These are phyloP conservation scores for Bujurquina vittata DNA, from an alignment of 2,113 vertebrate species.

Conservation along the genomic window DNA sequence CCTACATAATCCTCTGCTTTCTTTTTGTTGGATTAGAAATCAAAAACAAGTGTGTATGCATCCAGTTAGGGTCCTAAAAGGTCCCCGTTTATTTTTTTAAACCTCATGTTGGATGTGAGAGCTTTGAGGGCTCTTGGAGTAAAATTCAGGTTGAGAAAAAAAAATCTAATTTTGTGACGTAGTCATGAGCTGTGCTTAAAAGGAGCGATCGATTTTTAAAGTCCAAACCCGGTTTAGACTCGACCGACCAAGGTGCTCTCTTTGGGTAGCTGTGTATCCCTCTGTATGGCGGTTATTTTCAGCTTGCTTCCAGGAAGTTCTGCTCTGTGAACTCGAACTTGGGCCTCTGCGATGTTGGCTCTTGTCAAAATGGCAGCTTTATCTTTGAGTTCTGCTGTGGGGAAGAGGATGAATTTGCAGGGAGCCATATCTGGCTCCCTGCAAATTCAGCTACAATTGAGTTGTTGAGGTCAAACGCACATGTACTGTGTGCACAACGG, in stretches of 20 bases:
- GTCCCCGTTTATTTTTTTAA: no score
- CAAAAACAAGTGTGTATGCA: neutral
- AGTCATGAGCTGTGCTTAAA: no score
- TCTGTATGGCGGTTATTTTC: neutral
- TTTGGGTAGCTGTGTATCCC: rapidly evolving
- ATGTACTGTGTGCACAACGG: neutral
- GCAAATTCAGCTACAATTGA: neutral
- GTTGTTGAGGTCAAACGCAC: neutral
- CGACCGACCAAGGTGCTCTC: neutral
- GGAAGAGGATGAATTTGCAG: neutral
- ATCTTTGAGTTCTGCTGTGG: neutral
- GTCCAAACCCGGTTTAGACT: neutral
- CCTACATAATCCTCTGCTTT: no score
- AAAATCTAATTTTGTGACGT: neutral
- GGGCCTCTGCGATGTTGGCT: no score
- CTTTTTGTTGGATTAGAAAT: neutral
- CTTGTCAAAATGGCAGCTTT: neutral
- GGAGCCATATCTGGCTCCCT: neutral
- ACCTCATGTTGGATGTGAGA: neutral
- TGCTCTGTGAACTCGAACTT: no score
- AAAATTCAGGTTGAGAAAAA: neutral
- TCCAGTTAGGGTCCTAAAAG: neutral
- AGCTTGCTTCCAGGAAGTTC: neutral
- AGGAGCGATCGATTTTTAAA: neutral
- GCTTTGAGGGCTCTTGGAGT: no score